These are phyloP conservation scores for Slavum lentiscoides DNA, from an alignment of 2,888 invertebrate species.

Conservation along the genomic window DNA sequence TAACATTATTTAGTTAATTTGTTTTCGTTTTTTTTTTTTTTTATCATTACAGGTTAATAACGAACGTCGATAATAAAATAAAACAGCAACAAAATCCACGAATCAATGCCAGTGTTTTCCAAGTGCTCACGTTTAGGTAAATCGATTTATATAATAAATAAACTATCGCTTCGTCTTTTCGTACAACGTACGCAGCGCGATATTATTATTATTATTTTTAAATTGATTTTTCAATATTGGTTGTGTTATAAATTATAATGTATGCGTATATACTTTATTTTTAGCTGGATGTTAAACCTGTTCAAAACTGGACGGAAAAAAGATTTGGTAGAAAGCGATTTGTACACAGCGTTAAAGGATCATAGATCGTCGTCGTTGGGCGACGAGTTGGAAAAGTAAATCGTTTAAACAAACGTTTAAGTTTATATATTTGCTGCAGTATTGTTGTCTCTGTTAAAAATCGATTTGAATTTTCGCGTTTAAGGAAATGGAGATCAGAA, in stretches of 20 bases:
- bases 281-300: not conserved
- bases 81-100: constrained; percentile 65
- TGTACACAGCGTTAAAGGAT: constrained; percentile 70
- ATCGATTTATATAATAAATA: too few species aligned
- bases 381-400: constrained; percentile 69
- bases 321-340: constrained; percentile 72
- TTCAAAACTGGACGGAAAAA: constrained; percentile 60
- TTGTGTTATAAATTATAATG: too few species aligned
- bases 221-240: too few species aligned
- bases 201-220: too few species aligned
- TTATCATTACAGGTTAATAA: not conserved
- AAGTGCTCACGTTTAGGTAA: constrained; percentile 70
- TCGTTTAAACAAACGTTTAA: not conserved
- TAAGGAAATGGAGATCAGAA: not conserved
- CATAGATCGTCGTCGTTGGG: constrained; percentile 73
- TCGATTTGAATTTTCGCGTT: not conserved
- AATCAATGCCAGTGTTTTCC: constrained; percentile 65
- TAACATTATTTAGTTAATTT: too few species aligned
- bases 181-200: too few species aligned
- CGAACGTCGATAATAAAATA: constrained; percentile 55
- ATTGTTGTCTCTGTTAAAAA: not conserved
- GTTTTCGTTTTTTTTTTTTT: too few species aligned
- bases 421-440: too few species aligned
- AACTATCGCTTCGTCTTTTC: too few species aligned
- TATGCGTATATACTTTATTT: too few species aligned